phyloP scores from a whole-genome alignment of 2,113 vertebrate species.

The Myiozetetes cayanensis region DNA sequence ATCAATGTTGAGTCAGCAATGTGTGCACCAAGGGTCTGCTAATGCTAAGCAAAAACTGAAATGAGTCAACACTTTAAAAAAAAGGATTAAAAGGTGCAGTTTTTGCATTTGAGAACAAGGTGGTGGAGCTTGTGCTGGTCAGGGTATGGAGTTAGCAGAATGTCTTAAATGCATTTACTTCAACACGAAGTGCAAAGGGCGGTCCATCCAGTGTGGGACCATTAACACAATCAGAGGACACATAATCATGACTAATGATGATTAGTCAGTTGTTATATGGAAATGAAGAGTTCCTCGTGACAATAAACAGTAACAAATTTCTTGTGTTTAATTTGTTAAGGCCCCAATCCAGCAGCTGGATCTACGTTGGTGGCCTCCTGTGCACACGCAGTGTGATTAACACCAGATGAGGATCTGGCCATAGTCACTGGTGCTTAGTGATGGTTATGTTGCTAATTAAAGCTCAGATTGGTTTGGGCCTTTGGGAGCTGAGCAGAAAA shows the following conservation, averaged over 20 bases:
- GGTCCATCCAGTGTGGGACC: not conserved
- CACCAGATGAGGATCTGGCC: constrained; percentile 59
- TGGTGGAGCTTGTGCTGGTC: not conserved
- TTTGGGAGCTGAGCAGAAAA: not conserved
- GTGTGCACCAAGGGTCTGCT: not conserved
- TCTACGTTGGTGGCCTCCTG: constrained; percentile 40
- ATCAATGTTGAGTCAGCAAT: constrained; percentile 52
- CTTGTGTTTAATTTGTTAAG: constrained; percentile 11
- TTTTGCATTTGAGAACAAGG: not conserved
- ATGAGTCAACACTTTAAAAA: not conserved
- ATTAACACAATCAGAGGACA: constrained; percentile 4
- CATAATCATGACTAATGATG: constrained; percentile 19
- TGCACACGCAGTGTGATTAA: constrained; percentile 25
- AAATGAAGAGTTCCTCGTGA: constrained; percentile 48
- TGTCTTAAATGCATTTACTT: not conserved
- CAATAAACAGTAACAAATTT: constrained; percentile 46
- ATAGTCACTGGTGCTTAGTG: constrained; percentile 6
- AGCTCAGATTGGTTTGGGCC: not conserved
- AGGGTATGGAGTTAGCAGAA: not conserved
- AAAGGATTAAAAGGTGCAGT: not conserved
- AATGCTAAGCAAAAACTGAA: constrained; percentile 14
- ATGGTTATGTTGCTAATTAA: constrained; percentile 47
- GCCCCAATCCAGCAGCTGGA: not conserved
- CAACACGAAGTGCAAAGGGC: not conserved
- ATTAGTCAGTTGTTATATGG: constrained; percentile 35